phyloP scores from a whole-genome alignment of 2,797 vertebrate species.

The Hydrocynus forskahlii region DNA sequence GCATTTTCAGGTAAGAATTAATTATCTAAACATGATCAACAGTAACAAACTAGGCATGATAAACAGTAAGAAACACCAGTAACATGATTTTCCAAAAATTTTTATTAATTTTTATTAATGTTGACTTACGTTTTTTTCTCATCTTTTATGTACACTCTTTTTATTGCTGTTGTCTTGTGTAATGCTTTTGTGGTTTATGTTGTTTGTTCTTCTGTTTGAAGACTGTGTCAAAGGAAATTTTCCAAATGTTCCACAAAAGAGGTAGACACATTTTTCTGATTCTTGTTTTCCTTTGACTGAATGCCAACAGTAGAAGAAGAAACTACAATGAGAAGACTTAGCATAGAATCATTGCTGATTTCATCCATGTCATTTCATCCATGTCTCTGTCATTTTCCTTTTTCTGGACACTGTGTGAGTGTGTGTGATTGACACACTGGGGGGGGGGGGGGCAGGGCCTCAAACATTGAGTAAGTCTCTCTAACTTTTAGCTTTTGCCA shows the following conservation, averaged over 20 bases:
- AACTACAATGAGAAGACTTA: not conserved
- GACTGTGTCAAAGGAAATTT: not conserved
- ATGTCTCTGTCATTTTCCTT: slow-evolving; percentile 7
- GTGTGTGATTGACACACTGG: slow-evolving; percentile 13
- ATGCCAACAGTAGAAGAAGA: not conserved
- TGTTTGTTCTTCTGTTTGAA: not conserved
- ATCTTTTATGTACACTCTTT: not conserved
- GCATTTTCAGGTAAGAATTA: not conserved
- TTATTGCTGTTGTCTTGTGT: not conserved
- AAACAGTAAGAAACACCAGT: not conserved
- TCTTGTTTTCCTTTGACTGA: not conserved
- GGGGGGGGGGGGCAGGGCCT: no score
- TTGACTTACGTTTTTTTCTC: not conserved
- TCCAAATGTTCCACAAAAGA: not conserved
- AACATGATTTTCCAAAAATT: not conserved
- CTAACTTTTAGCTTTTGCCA: slow-evolving; percentile 24
- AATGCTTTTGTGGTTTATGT: not conserved
- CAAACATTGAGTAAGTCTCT: not conserved
- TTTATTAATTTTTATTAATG: no score
- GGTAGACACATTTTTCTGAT: not conserved
- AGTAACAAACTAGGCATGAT: not conserved
- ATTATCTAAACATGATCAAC: no score
- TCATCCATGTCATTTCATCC: no score
- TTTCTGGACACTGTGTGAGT: slow-evolving; percentile 4
- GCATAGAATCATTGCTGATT: not conserved